Evolutionary conservation across 2,888 invertebrate genomes (phyloP).

Genomic region (Luffia ferchaultella): DNA sequence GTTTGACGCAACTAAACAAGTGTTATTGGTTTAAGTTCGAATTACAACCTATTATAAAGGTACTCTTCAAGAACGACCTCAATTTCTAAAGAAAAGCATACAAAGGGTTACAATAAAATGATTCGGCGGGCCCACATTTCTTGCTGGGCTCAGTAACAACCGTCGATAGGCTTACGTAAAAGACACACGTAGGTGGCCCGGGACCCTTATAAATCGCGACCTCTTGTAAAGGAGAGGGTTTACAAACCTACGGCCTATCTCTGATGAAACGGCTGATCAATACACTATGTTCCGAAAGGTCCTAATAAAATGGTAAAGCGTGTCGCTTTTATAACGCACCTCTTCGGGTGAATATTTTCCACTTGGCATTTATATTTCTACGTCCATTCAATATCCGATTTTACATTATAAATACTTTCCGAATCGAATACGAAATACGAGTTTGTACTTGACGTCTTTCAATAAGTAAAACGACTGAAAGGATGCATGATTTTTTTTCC

Average conservation of each 20-base stretch:
- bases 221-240: not conserved
- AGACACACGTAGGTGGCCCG: not conserved
- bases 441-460: not conserved
- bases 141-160: not conserved
- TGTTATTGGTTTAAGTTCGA: too few relatives aligned
- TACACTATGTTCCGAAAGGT: not conserved
- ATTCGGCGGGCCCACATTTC: not conserved
- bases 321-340: not conserved
- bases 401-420: conserved; percentile 10
- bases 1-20: too few relatives aligned
- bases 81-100: not conserved
- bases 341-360: not conserved
- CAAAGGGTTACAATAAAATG: not conserved
- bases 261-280: not conserved
- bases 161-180: not conserved
- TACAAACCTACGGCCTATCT: not conserved
- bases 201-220: not conserved
- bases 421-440: conserved; percentile 7
- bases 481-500: too few relatives aligned
- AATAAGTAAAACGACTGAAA: too few relatives aligned
- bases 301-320: not conserved
- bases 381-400: not conserved
- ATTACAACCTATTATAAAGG: too few relatives aligned
- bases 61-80: not conserved
- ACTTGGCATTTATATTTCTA: not conserved